A percentile compares a stretch with the other conserved stretches of the same genome.
These are phyloP conservation scores for Drosophila mimica DNA, from an alignment of 2,888 invertebrate genomes.

Conservation along the genomic window DNA sequence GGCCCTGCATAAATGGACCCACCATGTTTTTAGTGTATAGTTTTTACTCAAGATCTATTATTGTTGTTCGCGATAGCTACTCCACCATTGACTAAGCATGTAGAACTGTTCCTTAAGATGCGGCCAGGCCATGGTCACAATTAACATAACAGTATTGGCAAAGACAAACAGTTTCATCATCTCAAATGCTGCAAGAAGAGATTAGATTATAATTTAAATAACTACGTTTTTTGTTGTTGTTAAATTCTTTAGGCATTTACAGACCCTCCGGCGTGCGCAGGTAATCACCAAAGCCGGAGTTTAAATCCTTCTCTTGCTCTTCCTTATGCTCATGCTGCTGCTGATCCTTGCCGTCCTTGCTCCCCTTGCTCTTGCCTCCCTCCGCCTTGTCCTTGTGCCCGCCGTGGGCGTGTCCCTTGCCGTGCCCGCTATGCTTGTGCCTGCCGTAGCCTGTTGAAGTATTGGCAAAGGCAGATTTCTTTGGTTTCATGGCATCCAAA, in stretches of 20 bases:
- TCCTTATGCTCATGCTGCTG: constrained; percentile 40
- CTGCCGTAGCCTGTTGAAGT: constrained; percentile 81
- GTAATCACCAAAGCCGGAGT: constrained; percentile 85
- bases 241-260: constrained; percentile 48
- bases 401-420: constrained; percentile 49
- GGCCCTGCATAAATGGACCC: constrained; percentile 87
- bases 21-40: constrained; percentile 86
- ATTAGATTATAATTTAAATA: not conserved
- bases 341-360: constrained; percentile 41
- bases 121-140: constrained; percentile 91
- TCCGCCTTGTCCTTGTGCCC: constrained; percentile 57
- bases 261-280: constrained; percentile 84
- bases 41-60: constrained; percentile 37
- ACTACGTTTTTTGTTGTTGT: not conserved
- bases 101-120: constrained; percentile 88
- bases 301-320: constrained; percentile 81
- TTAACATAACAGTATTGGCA: constrained; percentile 90
- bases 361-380: constrained; percentile 28
- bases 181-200: constrained; percentile 86
- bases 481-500: constrained; percentile 78
- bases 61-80: constrained; percentile 51
- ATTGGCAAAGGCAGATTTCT: constrained; percentile 78
- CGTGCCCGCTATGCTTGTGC: constrained; percentile 63
- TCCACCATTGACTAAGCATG: constrained; percentile 86
- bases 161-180: constrained; percentile 93